Conservation (phyloP, 2,888 invertebrate genomes). For the Heliconius charithonia region DNA sequence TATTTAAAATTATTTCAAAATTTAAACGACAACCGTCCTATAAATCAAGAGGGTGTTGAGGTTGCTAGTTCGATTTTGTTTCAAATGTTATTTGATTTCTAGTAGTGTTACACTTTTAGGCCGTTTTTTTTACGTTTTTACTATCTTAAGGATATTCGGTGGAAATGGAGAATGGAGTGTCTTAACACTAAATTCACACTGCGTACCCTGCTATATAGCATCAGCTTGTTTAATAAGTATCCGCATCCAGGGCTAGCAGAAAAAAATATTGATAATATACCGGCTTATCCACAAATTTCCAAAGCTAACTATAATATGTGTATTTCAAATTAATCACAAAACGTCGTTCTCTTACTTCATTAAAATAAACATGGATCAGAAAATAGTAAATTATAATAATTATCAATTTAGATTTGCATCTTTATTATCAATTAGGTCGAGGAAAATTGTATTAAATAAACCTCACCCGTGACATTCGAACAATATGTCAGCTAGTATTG, state of each 20-base stretch:
- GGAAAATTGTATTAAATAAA: conserved; percentile 1
- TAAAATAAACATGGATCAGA: not conserved
- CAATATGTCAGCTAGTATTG: not conserved
- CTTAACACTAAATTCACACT: too few relatives aligned
- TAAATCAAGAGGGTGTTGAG: not conserved
- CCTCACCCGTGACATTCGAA: not conserved
- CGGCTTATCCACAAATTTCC: not conserved
- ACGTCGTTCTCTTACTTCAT: not conserved
- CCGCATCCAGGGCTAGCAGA: not conserved
- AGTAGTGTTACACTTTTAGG: too few relatives aligned
- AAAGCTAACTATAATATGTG: not conserved
- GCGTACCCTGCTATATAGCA: too few relatives aligned
- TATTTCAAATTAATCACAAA: not conserved
- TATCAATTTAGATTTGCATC: not conserved
- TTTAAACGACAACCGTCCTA: not conserved
- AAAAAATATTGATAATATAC: not conserved
- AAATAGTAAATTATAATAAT: not conserved
- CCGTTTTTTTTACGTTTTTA: too few relatives aligned
- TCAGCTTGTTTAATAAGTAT: too few relatives aligned
- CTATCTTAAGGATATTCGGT: too few relatives aligned
- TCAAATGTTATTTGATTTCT: not conserved
- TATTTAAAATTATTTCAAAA: conserved; percentile 2
- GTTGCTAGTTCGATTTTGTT: not conserved
- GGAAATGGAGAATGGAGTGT: too few relatives aligned
- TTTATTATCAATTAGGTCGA: conserved; percentile 4